phyloP scores from a whole-genome alignment of 2,888 invertebrate genomes.

The Zhuqinia jingwanae region DNA sequence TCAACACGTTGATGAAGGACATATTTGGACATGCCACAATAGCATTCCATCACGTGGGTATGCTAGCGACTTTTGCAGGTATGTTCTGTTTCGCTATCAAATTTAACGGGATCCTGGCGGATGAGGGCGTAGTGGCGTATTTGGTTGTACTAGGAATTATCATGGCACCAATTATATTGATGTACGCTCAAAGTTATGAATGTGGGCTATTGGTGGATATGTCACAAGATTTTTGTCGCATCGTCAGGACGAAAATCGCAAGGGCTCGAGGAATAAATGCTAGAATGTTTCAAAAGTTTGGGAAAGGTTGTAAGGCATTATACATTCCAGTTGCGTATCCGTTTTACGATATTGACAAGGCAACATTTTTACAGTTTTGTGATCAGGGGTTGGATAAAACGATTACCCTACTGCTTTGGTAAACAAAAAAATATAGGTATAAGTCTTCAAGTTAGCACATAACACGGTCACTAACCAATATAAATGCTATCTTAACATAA shows the following conservation, averaged over 20 bases:
- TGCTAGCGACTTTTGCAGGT: neutral
- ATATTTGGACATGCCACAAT: neutral
- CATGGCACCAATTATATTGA: neutral
- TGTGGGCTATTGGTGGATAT: neutral
- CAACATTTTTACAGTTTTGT: neutral
- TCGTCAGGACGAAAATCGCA: neutral
- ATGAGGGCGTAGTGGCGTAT: neutral
- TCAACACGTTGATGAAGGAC: slow-evolving; percentile 6
- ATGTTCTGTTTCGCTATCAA: neutral
- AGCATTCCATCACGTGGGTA: slow-evolving; percentile 25
- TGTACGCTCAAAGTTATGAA: neutral
- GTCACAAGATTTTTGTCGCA: neutral
- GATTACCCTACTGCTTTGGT: slow-evolving; percentile 13
- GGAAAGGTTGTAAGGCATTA: neutral
- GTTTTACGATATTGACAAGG: neutral
- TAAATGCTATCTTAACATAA: no score
- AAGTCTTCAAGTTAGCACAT: no score
- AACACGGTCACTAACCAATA: no score
- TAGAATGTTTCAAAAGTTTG: neutral
- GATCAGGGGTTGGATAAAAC: neutral
- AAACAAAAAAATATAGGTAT: no score
- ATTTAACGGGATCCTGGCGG: neutral
- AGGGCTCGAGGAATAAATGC: neutral
- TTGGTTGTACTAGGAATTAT: neutral
- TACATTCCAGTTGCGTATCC: slow-evolving; percentile 5